Conservation (phyloP, 2,888 invertebrate species). For the Xylocampa areola region DNA sequence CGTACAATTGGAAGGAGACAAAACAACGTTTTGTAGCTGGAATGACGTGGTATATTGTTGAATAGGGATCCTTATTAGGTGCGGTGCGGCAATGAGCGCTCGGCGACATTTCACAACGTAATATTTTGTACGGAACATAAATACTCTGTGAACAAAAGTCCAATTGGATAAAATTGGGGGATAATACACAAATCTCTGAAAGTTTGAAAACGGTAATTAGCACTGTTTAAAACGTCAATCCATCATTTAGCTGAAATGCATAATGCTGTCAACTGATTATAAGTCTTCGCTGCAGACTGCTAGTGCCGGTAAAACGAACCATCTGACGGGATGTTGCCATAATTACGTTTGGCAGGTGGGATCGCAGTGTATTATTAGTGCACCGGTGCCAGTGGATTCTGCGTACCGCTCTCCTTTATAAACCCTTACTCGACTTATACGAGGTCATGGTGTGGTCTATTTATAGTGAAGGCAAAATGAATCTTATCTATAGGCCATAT, state of each 20-base stretch:
- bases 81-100: slow-evolving; percentile 55
- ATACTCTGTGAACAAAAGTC: slow-evolving; percentile 27
- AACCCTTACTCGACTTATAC: slow-evolving; percentile 17
- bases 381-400: slow-evolving; percentile 18
- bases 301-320: neutral
- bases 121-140: slow-evolving; percentile 34
- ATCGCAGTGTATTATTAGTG: slow-evolving; percentile 16
- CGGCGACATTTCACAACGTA: slow-evolving; percentile 60
- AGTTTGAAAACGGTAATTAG: neutral
- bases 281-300: neutral
- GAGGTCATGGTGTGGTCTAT: slow-evolving; percentile 27
- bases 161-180: slow-evolving; percentile 15
- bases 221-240: neutral
- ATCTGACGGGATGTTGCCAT: neutral
- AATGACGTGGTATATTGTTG: slow-evolving; percentile 59
- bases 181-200: neutral
- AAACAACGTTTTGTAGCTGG: slow-evolving; percentile 45
- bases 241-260: neutral
- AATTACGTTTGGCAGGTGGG: slow-evolving; percentile 11
- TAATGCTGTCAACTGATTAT: neutral
- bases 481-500: too few relatives aligned
- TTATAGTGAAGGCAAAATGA: slow-evolving; percentile 29
- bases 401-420: slow-evolving; percentile 18
- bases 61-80: slow-evolving; percentile 70
- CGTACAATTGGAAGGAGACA: slow-evolving; percentile 43